Conservation (phyloP, 2,888 invertebrate species). For the Eretmocerus hayati region DNA sequence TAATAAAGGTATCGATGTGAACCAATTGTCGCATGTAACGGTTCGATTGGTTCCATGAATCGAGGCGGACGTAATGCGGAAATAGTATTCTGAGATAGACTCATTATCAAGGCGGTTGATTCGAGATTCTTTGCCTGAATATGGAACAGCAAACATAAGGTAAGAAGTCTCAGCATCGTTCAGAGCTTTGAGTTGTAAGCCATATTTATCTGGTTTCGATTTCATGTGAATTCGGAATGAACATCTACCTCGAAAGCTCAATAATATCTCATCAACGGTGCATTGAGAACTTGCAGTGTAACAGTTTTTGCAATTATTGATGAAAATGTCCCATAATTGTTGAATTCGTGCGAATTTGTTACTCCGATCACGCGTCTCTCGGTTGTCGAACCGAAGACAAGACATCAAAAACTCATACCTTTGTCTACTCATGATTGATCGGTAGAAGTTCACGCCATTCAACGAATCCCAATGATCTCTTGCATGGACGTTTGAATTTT, state of each 20-base stretch:
- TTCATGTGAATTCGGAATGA: not conserved
- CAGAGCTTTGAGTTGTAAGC: not conserved
- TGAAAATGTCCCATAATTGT: constrained; percentile 11
- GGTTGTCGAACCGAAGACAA: constrained; percentile 6
- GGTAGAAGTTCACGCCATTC: no score
- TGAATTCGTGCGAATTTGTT: constrained; percentile 10
- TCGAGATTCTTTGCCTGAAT: constrained; percentile 5
- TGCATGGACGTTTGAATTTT: no score
- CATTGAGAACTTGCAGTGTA: not conserved
- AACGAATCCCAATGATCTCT: no score
- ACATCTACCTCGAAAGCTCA: constrained; percentile 1
- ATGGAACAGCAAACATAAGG: constrained; percentile 7
- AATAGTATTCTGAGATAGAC: constrained; percentile 9
- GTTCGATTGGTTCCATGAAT: no score
- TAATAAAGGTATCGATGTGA: constrained; percentile 1
- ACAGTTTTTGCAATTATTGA: constrained; percentile 1
- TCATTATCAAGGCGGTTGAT: not conserved
- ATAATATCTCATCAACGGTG: constrained; percentile 1
- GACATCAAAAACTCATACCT: no score
- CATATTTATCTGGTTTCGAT: not conserved
- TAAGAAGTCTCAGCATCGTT: not conserved
- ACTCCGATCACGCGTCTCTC: not conserved
- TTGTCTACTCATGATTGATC: no score
- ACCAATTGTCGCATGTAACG: not conserved
- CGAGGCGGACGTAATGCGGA: constrained; percentile 3